These are phyloP conservation scores for Tokudaia tokunoshimensis DNA, from an alignment of 2,797 vertebrate genomes.

Conservation along the genomic window DNA sequence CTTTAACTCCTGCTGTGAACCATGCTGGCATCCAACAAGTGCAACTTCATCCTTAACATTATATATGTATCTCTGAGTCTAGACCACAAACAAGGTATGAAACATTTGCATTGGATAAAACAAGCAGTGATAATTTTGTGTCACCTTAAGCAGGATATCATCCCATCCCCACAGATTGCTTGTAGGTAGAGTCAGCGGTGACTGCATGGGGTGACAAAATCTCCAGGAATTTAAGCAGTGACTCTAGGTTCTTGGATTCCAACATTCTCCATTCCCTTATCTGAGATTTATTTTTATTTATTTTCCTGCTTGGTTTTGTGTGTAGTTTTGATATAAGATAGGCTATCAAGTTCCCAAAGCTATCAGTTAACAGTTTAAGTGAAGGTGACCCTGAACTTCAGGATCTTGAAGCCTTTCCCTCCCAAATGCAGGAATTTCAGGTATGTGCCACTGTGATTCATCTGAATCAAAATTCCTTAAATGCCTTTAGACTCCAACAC, in stretches of 20 bases:
- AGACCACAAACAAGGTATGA: neutral
- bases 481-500: no score
- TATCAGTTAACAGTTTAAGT: neutral
- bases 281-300: neutral
- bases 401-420: neutral
- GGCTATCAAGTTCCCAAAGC: neutral
- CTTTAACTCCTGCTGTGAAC: neutral
- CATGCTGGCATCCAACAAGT: neutral
- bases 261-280: neutral
- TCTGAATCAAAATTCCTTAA: no score
- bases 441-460: neutral
- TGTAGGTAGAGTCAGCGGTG: neutral
- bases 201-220: neutral
- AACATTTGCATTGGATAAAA: neutral
- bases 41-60: neutral
- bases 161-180: neutral
- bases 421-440: neutral
- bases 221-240: neutral
- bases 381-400: neutral
- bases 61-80: neutral
- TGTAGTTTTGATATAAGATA: neutral
- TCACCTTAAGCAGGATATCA: neutral
- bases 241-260: neutral
- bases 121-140: neutral
- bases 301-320: neutral